Conservation (phyloP, 2,797 vertebrate genomes). For the Pogonophryne albipinna region DNA sequence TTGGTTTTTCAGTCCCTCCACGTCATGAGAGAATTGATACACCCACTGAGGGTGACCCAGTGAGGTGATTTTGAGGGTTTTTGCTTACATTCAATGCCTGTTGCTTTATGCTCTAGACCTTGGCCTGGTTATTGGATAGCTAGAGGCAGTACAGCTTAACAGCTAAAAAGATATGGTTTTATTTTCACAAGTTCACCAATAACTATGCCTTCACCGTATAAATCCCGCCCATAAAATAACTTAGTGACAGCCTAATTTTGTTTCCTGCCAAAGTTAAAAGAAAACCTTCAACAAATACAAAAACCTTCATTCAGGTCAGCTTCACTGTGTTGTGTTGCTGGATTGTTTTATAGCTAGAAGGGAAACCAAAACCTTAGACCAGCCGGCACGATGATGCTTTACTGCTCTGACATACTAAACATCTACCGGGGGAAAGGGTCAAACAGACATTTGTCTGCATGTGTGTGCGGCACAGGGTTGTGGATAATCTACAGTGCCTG, state of each 20-base stretch:
- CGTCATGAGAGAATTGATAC: slow-evolving; percentile 23
- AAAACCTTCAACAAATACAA: slow-evolving; percentile 34
- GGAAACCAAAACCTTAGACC: slow-evolving; percentile 24
- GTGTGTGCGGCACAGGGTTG: slow-evolving; percentile 2
- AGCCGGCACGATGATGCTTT: slow-evolving; percentile 32
- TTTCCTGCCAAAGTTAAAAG: slow-evolving; percentile 29
- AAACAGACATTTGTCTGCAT: slow-evolving; percentile 7
- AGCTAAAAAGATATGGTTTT: background rate
- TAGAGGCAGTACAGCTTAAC: background rate
- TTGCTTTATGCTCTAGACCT: background rate
- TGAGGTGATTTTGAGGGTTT: slow-evolving; percentile 1
- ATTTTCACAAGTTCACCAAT: slow-evolving; percentile 29
- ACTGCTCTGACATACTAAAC: slow-evolving; percentile 34
- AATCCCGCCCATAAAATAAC: slow-evolving; percentile 37
- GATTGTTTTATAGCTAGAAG: slow-evolving; percentile 23
- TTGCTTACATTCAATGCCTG: background rate
- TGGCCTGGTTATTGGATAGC: background rate
- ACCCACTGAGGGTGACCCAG: background rate
- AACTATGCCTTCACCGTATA: slow-evolving; percentile 25
- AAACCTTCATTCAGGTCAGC: slow-evolving; percentile 27
- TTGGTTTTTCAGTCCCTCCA: slow-evolving; percentile 39
- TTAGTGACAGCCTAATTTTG: slow-evolving; percentile 43
- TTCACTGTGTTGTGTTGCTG: slow-evolving; percentile 6
- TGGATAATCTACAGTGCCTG: slow-evolving; percentile 39
- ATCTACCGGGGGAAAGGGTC: background rate